Conservation (phyloP, 2,113 vertebrate genomes). For the Brachyhypopomus occidentalis region DNA sequence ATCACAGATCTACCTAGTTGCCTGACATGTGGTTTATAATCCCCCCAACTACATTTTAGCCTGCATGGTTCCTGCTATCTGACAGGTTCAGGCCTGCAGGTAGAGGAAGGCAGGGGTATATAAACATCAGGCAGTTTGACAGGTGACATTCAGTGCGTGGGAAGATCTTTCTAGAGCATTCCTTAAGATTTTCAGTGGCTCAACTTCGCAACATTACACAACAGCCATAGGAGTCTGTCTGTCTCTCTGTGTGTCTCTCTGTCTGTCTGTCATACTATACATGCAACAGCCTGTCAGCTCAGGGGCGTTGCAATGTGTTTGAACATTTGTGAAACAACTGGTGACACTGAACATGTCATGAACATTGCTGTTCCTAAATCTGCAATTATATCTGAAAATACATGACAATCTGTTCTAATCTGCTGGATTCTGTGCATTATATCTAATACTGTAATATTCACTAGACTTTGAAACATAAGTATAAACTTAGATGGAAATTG, state of each 20-base stretch:
- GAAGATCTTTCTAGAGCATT: slow-evolving; percentile 24
- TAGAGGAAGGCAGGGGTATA: slow-evolving; percentile 9
- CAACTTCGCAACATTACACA: slow-evolving; percentile 32
- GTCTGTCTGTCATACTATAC: background rate
- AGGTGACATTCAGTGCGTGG: slow-evolving; percentile 32
- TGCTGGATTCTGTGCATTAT: background rate
- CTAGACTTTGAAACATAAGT: background rate
- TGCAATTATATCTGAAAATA: background rate
- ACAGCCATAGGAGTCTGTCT: background rate
- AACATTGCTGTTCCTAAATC: background rate
- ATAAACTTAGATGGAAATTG: background rate
- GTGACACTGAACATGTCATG: background rate
- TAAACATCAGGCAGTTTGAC: slow-evolving; percentile 35
- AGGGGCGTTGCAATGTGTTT: background rate
- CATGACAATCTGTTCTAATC: background rate
- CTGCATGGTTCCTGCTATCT: background rate
- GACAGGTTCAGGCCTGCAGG: slow-evolving; percentile 47
- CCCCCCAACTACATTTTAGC: background rate
- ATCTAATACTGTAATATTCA: slow-evolving; percentile 7
- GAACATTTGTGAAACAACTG: background rate
- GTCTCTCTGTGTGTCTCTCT: slow-evolving; percentile 10
- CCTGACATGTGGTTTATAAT: background rate
- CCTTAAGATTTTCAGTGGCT: slow-evolving; percentile 2
- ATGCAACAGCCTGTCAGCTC: background rate
- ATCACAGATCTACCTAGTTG: background rate